These are phyloP conservation scores for Cotesia chilonis DNA, from an alignment of 1,140 invertebrate genomes.

Conservation along the genomic window DNA sequence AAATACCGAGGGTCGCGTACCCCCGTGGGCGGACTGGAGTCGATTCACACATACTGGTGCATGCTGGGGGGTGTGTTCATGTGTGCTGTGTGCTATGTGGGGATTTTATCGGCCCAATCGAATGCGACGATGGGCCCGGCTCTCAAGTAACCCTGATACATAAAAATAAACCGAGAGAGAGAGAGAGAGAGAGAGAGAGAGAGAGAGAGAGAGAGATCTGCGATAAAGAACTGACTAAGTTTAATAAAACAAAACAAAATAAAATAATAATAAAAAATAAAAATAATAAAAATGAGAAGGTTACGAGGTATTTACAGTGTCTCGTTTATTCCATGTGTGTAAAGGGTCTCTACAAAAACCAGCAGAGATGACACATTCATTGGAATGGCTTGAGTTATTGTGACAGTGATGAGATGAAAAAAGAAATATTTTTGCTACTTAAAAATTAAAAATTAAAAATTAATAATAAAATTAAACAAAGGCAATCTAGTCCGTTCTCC, in stretches of 20 bases:
- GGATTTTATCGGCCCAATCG: slow-evolving; percentile 33
- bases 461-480: slow-evolving; percentile 39
- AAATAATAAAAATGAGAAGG: slow-evolving; percentile 6
- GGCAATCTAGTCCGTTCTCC: slow-evolving; percentile 56
- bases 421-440: slow-evolving; percentile 48
- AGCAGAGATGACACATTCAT: slow-evolving; percentile 26
- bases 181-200: background rate
- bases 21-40: slow-evolving; percentile 29
- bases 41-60: background rate
- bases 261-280: background rate
- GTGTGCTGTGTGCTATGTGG: slow-evolving; percentile 8
- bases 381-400: slow-evolving; percentile 44
- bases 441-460: slow-evolving; percentile 41
- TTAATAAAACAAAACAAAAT: background rate
- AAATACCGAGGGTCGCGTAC: slow-evolving; percentile 8
- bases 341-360: too few relatives aligned
- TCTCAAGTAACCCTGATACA: background rate
- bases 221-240: background rate
- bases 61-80: slow-evolving; percentile 20
- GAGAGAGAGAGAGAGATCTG: background rate
- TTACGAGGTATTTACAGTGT: slow-evolving; percentile 56
- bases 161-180: background rate
- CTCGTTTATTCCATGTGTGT: slow-evolving; percentile 28
- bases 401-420: slow-evolving; percentile 22
- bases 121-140: slow-evolving; percentile 48